Base-by-base conservation (phyloP, 1,140 invertebrate species). In the Dinothrombium tinctorium region DNA sequence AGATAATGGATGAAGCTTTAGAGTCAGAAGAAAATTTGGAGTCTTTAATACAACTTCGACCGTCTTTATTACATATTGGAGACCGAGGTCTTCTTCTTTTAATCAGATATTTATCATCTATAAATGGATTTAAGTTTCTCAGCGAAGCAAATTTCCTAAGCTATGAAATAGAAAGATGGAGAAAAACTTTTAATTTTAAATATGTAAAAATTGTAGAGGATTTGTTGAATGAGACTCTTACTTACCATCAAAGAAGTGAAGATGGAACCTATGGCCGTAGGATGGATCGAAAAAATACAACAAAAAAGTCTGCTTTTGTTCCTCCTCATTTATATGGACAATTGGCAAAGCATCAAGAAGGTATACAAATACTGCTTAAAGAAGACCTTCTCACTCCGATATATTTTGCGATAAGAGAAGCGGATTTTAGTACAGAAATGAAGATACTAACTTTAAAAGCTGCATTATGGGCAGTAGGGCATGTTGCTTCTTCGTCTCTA, bases 171-270 rank as follows among this genome's bases (percentile, higher is more conserved):
- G 65, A 73, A 29, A 71, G 70, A 50, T 87, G 80, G 80, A 67
- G 68, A 15, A 69, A 72, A 57, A 47, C 47, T 12, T 63, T 56
- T 45, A 59, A 60, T 49, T 43, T 48, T 5, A 53, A 55, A 45
- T 95, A 94, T 59, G 82, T 89, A 1, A 68, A 74, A 5, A 59
- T 90, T 4, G 71, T 92, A 15, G 87, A 95, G 58, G 73, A 74
- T 26, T 70, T 76, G 25, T 69, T 86, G 38, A 77, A 84, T 54
- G 79, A 89, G 55, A 72, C 76, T 12, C 55, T 92, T 42, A 87
- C 81, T 4, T 67, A 78, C 19, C 74, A 83, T 54, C 74, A 81
- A 49, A 67, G 75, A 45, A 71, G 69, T 22, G 77, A 79, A 50
- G 72, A 78, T 54, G 81, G 79, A 0, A 69, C 65, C 43, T 82